Evolutionary conservation across 1,140 invertebrate genomes (phyloP).

Genomic region (Muscidifurax raptorellus): DNA sequence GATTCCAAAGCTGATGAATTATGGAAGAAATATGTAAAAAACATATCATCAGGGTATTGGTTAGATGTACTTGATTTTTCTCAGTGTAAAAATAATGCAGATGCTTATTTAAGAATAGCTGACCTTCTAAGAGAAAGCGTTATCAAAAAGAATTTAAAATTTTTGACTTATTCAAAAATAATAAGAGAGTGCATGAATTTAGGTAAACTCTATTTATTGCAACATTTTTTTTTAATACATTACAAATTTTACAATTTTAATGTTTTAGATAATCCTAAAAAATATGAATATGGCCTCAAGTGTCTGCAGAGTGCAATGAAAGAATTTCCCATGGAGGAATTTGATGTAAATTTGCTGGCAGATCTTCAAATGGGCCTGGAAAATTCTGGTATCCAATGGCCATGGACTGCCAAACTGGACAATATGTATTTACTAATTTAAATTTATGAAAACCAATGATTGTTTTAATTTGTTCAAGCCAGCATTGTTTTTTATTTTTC

Average conservation of each 20-base stretch:
- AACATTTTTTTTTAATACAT: neutral
- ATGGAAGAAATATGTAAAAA: neutral
- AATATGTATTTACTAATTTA: neutral
- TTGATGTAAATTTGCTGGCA: neutral
- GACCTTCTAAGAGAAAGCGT: neutral
- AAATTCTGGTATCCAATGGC: slow-evolving; percentile 6
- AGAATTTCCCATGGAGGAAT: neutral
- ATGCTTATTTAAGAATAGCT: neutral
- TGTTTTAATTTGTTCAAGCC: neutral
- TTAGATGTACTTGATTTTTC: neutral
- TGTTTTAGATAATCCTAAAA: slow-evolving; percentile 13
- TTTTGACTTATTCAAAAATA: neutral
- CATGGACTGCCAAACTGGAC: neutral
- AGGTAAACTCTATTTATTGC: neutral
- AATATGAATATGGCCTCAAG: slow-evolving; percentile 3
- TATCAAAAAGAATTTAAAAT: neutral
- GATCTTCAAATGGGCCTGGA: neutral
- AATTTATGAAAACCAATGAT: neutral
- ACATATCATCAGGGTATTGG: neutral
- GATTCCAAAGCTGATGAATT: slow-evolving; percentile 1
- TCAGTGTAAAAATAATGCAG: neutral
- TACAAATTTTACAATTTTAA: neutral
- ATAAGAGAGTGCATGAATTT: neutral
- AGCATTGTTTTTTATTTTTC: neutral
- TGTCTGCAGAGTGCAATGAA: neutral